phyloP scores from a whole-genome alignment of 2,888 invertebrate genomes.

The Exocentrus adspersus region DNA sequence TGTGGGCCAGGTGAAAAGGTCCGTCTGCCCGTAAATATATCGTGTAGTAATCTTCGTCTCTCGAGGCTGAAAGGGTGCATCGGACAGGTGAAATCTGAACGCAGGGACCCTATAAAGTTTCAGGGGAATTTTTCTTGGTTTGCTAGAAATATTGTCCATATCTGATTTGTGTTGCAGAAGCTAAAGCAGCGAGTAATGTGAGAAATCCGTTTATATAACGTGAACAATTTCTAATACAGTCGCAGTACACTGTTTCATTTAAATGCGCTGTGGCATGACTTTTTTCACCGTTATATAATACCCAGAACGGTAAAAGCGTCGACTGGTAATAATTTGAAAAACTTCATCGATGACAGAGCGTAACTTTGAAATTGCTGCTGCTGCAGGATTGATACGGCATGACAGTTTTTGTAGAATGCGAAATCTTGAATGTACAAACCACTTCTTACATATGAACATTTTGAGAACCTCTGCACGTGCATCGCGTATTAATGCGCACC shows the following conservation, averaged over 20 bases:
- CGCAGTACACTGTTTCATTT: conserved; percentile 14
- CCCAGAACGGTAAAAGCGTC: conserved; percentile 4
- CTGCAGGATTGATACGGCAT: neutral
- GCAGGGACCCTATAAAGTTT: conserved; percentile 24
- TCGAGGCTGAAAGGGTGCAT: conserved; percentile 28
- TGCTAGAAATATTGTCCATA: neutral
- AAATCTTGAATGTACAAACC: no score
- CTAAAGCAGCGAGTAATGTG: neutral
- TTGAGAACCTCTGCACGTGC: conserved; percentile 17
- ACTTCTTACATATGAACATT: neutral
- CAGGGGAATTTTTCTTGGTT: no score
- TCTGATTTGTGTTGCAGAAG: no score
- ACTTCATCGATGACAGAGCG: neutral
- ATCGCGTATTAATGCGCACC: conserved; percentile 16
- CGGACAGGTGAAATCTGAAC: conserved; percentile 28
- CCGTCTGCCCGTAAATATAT: conserved; percentile 29
- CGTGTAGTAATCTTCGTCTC: conserved; percentile 30
- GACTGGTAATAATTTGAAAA: neutral
- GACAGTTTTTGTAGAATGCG: neutral
- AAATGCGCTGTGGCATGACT: conserved; percentile 8
- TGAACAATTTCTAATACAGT: conserved; percentile 14
- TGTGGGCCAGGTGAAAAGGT: conserved; percentile 46
- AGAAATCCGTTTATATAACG: conserved; percentile 14
- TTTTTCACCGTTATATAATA: neutral
- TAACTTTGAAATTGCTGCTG: neutral